These are phyloP conservation scores for Drosophila nebulosa DNA, from an alignment of 1,140 invertebrate genomes.

Conservation along the genomic window DNA sequence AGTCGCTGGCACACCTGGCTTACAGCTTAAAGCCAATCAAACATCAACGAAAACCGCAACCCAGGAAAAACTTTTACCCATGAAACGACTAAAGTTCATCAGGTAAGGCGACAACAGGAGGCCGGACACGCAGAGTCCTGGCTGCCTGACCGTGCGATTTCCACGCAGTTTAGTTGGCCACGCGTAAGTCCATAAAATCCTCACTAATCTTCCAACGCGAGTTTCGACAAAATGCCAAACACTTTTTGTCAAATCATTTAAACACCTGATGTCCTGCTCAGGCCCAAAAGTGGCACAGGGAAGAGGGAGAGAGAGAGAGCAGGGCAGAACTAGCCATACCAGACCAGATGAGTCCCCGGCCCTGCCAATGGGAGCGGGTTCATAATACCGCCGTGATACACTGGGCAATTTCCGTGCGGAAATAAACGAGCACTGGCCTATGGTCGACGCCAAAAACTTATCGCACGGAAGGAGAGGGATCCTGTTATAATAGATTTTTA, in stretches of 20 bases:
- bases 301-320: not conserved
- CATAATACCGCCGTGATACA: slow-evolving; percentile 73
- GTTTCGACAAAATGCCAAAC: slow-evolving; percentile 74
- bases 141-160: slow-evolving; percentile 33
- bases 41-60: slow-evolving; percentile 52
- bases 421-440: slow-evolving; percentile 51
- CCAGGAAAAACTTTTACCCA: slow-evolving; percentile 62
- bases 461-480: not conserved
- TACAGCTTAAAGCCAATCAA: slow-evolving; percentile 63
- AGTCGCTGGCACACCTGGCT: slow-evolving; percentile 46
- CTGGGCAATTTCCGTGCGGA: slow-evolving; percentile 64
- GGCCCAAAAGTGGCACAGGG: slow-evolving; percentile 35
- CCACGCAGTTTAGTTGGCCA: slow-evolving; percentile 62
- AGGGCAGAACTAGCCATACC: not conserved
- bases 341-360: not conserved
- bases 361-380: slow-evolving; percentile 45
- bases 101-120: slow-evolving; percentile 63
- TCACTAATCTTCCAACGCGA: slow-evolving; percentile 67
- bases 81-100: slow-evolving; percentile 72
- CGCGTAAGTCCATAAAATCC: slow-evolving; percentile 78
- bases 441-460: not conserved
- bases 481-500: slow-evolving; percentile 70
- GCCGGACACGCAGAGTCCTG: not conserved
- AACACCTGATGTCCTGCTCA: slow-evolving; percentile 73
- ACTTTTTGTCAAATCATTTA: slow-evolving; percentile 76